Base-by-base conservation (phyloP, 2,888 invertebrate species). In the Scaptodrosophila latifasciaeformis region DNA sequence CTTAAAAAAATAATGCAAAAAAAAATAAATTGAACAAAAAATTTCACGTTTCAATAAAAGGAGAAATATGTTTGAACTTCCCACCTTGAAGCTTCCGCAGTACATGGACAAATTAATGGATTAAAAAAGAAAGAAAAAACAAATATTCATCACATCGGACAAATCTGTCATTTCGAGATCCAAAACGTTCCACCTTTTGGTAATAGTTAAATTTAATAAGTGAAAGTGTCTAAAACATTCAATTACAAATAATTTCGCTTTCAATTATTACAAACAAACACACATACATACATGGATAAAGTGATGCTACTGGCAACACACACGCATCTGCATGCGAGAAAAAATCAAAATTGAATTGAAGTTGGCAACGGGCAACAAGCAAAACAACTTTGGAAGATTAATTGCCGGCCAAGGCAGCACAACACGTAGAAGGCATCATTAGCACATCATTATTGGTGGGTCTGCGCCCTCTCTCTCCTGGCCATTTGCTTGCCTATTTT, bases 211-310 rank as follows among this genome's bases (percentile, higher is more conserved):
- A 42, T 50, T 65, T 13, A 52, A 55, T 66, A 60, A 74, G 75
- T 76, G 75, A 76, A 76, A 76, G 75, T 76, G 68, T 51, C 64
- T 48, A 51, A 61, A 49, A 64, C 77, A 75, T 72, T 79, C 65
- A 79, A 79, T 79, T 72, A 70, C 60, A 48, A 54, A 59, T 70
- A 77, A 74, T 74, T 80, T 76, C 68, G 74, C 74, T 77, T 80
- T 80, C 75, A 77, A 77, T 80, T 76, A 76, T 80, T 62, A 68
- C 77, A 72, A 56, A 44, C 53, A 37, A 10, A 37, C 37, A 37
- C 13, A 13, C 17, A 6, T 15, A 37, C 24, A 24, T 7, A 24
- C 24, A 3, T 24, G 24, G 4, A 34, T 34, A 12, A 34, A 34
- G 12, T 34, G 34, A n/a, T 34, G 12, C 5, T 34, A 1, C 13